Evolutionary conservation across 2,113 vertebrate genomes (phyloP).

Genomic region (Oncorhynchus nerka): DNA sequence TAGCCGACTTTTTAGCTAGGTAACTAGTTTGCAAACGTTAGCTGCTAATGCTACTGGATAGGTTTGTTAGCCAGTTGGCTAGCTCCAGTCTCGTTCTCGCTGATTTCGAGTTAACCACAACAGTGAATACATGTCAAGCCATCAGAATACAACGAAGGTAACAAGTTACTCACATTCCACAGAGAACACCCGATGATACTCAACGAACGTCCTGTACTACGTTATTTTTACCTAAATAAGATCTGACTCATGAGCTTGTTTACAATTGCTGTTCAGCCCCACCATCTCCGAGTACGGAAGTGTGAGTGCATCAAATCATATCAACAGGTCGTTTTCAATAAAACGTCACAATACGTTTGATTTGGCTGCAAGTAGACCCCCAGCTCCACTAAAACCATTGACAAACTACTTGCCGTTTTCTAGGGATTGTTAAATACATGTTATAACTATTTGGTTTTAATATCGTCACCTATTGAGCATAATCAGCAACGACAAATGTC

Average conservation of each 20-base stretch:
- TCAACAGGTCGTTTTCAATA: no score
- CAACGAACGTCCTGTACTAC: neutral
- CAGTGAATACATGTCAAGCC: neutral
- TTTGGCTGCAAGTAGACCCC: no score
- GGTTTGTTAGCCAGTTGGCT: neutral
- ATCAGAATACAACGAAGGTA: neutral
- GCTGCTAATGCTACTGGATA: neutral
- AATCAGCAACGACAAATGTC: no score
- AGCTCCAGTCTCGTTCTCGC: neutral
- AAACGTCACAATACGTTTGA: no score
- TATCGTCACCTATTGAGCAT: no score
- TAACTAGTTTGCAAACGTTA: neutral
- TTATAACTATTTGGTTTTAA: no score
- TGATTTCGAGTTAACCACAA: neutral
- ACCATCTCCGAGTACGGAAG: slow-evolving; percentile 35
- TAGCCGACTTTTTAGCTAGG: neutral
- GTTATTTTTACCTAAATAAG: no score
- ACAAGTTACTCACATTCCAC: slow-evolving; percentile 27
- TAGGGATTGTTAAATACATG: no score
- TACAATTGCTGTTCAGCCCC: slow-evolving; percentile 53
- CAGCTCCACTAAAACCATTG: no score
- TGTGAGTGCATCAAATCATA: neutral
- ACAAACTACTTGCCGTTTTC: no score
- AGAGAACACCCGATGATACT: neutral
- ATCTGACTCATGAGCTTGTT: slow-evolving; percentile 49